Evolutionary conservation across 2,888 invertebrate genomes (phyloP).

Genomic region (Choristoneura rosaceana): DNA sequence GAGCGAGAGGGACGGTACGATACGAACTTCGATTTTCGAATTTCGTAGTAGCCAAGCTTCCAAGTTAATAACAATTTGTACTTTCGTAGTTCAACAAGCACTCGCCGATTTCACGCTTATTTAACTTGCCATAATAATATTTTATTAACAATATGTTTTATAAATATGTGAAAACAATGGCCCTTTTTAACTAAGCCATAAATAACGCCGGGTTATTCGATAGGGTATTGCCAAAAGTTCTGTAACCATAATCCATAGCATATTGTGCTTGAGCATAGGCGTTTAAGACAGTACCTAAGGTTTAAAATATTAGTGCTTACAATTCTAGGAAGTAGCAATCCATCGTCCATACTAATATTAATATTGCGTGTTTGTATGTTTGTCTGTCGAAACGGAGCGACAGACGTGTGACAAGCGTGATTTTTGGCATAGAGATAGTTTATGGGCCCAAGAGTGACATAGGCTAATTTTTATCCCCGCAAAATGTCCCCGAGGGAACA

Average conservation of each 20-base stretch:
- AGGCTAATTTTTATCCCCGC: no score
- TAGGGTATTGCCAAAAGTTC: not conserved
- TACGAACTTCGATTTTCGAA: no score
- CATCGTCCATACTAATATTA: no score
- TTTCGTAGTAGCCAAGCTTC: not conserved
- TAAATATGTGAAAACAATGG: constrained; percentile 14
- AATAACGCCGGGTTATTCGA: constrained; percentile 7
- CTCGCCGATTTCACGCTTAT: not conserved
- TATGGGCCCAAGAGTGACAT: no score
- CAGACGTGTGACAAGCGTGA: no score
- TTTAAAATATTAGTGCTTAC: not conserved
- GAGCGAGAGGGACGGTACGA: no score
- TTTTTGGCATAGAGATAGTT: no score
- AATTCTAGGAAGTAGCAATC: not conserved
- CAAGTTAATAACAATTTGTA: not conserved
- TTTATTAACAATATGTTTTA: constrained; percentile 21
- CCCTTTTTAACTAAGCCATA: constrained; percentile 41
- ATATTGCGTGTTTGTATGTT: no score
- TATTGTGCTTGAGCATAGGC: no score
- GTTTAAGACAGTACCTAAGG: not conserved
- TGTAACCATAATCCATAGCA: not conserved
- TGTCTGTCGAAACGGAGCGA: no score
- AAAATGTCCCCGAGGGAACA: no score
- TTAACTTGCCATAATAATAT: constrained; percentile 4
- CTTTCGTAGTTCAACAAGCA: not conserved